These are phyloP conservation scores for Pyxicephalus adspersus DNA, from an alignment of 2,113 vertebrate genomes.

Conservation along the genomic window DNA sequence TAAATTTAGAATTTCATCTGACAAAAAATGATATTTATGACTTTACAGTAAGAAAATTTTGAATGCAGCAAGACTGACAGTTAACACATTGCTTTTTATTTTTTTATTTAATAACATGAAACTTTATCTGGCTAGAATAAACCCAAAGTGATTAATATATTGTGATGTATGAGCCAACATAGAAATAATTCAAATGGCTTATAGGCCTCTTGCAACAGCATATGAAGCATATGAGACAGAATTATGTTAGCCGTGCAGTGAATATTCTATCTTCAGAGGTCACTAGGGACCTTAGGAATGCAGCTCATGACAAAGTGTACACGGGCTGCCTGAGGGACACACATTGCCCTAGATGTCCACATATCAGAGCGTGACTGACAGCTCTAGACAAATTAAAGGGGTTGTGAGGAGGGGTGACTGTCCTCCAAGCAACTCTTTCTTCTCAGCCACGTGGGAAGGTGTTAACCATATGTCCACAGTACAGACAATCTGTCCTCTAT, in stretches of 20 bases:
- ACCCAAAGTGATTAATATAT: constrained; percentile 4
- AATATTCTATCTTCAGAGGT: constrained; percentile 45
- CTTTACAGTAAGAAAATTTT: no score
- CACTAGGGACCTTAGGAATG: constrained; percentile 43
- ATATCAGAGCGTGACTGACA: constrained; percentile 54
- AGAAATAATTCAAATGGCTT: not conserved
- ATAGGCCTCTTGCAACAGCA: constrained; percentile 2
- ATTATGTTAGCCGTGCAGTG: not conserved
- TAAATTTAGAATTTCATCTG: no score
- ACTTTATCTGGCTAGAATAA: not conserved
- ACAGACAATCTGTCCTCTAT: constrained; percentile 48
- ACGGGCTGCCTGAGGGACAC: constrained; percentile 45
- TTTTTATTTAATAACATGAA: not conserved
- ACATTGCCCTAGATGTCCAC: constrained; percentile 50
- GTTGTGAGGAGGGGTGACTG: constrained; percentile 42
- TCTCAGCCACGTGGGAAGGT: constrained; percentile 50
- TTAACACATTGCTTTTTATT: not conserved
- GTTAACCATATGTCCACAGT: constrained; percentile 52
- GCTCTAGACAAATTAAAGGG: constrained; percentile 46
- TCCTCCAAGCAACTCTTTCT: constrained; percentile 55
- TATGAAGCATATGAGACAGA: not conserved
- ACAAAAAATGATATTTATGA: no score
- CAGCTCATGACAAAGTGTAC: constrained; percentile 47
- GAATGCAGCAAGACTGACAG: no score
- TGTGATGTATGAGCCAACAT: not conserved